Percentiles rank a stretch among this genome's conserved stretches.
These are phyloP conservation scores for Monarcha castaneiventris DNA, from an alignment of 2,113 vertebrate species.

Conservation along the genomic window DNA sequence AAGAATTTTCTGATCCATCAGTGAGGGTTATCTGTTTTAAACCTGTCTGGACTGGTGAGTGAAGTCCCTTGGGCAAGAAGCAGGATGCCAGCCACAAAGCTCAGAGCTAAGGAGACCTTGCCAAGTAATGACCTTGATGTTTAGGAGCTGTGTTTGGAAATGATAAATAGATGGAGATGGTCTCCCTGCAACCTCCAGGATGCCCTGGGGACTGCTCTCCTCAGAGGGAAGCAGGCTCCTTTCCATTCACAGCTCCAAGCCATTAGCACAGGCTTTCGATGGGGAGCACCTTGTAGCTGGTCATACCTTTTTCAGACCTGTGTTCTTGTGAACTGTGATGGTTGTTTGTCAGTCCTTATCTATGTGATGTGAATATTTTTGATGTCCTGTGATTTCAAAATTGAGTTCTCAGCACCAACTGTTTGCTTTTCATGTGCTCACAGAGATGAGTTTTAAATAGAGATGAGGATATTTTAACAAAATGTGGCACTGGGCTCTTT, in stretches of 20 bases:
- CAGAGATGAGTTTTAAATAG: slow-evolving; percentile 17
- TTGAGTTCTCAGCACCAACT: background rate
- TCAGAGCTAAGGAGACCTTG: background rate
- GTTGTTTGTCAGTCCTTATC: background rate
- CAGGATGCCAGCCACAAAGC: background rate
- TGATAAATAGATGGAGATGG: background rate
- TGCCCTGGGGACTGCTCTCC: background rate
- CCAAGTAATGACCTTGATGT: background rate
- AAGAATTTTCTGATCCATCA: background rate
- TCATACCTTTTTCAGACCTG: background rate
- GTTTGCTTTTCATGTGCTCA: slow-evolving; percentile 24
- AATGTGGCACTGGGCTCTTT: slow-evolving; percentile 33
- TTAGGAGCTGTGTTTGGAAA: background rate
- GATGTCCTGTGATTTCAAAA: slow-evolving; percentile 30
- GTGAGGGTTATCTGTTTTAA: background rate
- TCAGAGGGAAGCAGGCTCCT: background rate
- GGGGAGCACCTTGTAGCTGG: background rate
- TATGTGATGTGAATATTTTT: background rate
- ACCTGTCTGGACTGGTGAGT: background rate
- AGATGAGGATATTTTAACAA: slow-evolving; percentile 14
- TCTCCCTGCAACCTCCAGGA: background rate
- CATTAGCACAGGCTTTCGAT: background rate
- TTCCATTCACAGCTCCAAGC: background rate
- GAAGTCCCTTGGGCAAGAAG: background rate
- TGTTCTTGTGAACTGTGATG: background rate